These are phyloP conservation scores for Thereva nobilitata DNA, from an alignment of 2,888 invertebrate species.

Conservation along the genomic window DNA sequence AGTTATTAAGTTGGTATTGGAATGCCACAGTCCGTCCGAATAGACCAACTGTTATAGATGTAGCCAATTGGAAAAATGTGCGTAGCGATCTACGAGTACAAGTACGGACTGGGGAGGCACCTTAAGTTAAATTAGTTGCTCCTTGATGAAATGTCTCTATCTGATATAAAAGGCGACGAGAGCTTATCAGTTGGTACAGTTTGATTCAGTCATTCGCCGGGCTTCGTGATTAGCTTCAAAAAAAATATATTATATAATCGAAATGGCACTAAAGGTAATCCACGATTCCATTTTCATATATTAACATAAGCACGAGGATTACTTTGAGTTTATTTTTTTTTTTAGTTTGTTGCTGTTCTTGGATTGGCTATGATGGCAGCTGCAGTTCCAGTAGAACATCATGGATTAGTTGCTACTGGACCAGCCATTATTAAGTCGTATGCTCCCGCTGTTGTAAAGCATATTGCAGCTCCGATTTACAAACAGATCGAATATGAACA, in stretches of 20 bases:
- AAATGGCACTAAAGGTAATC: constrained; percentile 25
- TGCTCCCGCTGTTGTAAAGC: constrained; percentile 1
- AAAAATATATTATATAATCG: neutral
- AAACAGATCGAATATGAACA: constrained; percentile 49
- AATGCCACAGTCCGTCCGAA: no score
- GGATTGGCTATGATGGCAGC: constrained; percentile 2
- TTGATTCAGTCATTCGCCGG: constrained; percentile 13
- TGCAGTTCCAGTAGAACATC: constrained; percentile 16
- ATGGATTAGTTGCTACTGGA: constrained; percentile 2
- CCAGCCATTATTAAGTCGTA: neutral
- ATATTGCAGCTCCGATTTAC: neutral
- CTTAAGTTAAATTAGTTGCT: neutral
- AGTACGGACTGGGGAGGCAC: no score
- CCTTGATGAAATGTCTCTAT: constrained; percentile 16
- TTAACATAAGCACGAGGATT: neutral
- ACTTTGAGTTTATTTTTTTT: neutral
- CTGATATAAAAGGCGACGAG: constrained; percentile 26
- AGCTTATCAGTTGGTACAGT: constrained; percentile 19
- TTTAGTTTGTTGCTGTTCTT: constrained; percentile 15
- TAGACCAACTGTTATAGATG: neutral
- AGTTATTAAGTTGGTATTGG: no score
- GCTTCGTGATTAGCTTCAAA: neutral
- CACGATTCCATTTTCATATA: neutral
- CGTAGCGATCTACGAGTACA: constrained; percentile 2
- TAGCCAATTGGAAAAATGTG: constrained; percentile 29